Evolutionary conservation across 2,113 vertebrate species (phyloP).

Genomic region (Hippoglossus stenolepis): DNA sequence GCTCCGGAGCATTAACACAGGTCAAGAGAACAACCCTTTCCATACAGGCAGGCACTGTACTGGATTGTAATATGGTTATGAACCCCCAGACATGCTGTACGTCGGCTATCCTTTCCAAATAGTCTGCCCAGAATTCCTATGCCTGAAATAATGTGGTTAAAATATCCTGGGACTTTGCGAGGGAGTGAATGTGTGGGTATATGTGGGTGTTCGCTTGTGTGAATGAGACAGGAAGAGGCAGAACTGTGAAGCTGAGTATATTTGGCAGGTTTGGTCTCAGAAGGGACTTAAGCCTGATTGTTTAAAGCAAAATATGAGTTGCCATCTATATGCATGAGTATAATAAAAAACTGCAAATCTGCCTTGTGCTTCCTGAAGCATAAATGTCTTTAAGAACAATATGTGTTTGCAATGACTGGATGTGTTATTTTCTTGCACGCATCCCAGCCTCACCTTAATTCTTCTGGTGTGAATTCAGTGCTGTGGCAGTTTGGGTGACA

Average conservation of each 20-base stretch:
- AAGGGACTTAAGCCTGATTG: not conserved
- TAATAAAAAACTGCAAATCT: not conserved
- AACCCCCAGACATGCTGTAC: not conserved
- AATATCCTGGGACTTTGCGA: not conserved
- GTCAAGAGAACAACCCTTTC: too few relatives aligned
- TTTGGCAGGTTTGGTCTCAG: conserved; percentile 14
- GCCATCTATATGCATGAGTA: not conserved
- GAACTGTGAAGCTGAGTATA: not conserved
- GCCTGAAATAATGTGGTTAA: not conserved
- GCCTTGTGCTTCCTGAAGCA: not conserved
- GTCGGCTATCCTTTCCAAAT: not conserved
- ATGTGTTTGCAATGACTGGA: conserved; percentile 10
- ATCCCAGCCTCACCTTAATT: too few relatives aligned
- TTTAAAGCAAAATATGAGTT: not conserved
- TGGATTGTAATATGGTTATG: too few relatives aligned
- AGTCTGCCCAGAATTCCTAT: not conserved
- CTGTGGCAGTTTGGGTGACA: conserved; percentile 20
- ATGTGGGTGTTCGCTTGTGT: not conserved
- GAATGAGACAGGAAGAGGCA: not conserved
- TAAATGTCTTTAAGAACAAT: not conserved
- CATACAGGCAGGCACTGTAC: too few relatives aligned
- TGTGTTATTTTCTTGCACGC: not conserved
- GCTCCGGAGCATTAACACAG: too few relatives aligned
- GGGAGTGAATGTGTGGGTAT: conserved; percentile 3
- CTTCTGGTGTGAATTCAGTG: not conserved